phyloP scores from a whole-genome alignment of 2,113 vertebrate species.

The Falco punctatus region DNA sequence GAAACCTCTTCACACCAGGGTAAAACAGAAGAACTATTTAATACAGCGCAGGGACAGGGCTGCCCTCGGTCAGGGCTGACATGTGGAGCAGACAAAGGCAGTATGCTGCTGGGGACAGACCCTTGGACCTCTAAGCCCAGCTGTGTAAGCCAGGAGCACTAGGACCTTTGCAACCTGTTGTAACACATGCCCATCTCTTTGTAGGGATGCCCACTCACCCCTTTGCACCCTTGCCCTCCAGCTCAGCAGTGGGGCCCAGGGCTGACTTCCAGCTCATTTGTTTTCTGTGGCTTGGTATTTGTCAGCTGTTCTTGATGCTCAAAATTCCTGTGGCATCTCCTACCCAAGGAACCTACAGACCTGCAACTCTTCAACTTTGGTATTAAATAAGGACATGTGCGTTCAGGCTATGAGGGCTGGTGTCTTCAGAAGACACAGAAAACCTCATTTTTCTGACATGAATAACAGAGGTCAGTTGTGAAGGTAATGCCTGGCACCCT shows the following conservation, averaged over 20 bases:
- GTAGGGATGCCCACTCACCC: neutral
- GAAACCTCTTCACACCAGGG: neutral
- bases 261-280: neutral
- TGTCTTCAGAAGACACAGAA: neutral
- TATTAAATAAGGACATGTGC: accelerated
- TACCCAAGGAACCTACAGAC: neutral
- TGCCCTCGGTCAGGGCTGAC: neutral
- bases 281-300: neutral
- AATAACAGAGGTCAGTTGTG: neutral
- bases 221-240: neutral
- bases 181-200: neutral
- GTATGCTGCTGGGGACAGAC: neutral
- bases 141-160: neutral
- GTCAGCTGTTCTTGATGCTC: neutral
- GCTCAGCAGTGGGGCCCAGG: neutral
- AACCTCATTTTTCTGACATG: neutral
- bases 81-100: neutral
- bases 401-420: neutral
- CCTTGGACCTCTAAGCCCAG: neutral
- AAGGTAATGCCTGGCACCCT: neutral
- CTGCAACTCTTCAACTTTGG: neutral
- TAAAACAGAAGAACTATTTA: neutral
- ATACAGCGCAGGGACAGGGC: neutral
- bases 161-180: neutral
- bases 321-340: neutral